Percentiles rank a stretch among this genome's conserved stretches.
These are phyloP conservation scores for Cydia strobilella DNA, from an alignment of 1,140 invertebrate species.

Conservation along the genomic window DNA sequence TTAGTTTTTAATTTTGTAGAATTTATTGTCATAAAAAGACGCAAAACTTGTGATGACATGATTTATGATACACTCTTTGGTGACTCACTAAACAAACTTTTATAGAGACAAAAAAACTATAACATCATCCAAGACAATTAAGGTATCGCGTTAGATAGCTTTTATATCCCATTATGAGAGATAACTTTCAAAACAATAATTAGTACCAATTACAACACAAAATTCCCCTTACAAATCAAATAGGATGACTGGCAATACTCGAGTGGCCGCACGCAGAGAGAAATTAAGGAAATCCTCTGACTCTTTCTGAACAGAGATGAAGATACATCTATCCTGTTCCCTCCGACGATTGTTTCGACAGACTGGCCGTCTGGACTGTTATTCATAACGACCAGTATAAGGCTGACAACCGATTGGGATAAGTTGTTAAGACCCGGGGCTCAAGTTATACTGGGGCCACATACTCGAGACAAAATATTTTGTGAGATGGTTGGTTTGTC, in stretches of 20 bases:
- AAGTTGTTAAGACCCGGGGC: background rate
- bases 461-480: background rate
- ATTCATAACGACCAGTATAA: background rate
- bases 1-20: background rate
- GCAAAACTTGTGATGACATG: background rate
- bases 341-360: constrained; percentile 17
- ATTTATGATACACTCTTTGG: background rate
- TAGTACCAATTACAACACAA: constrained; percentile 70
- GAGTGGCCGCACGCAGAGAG: constrained; percentile 63
- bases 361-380: constrained; percentile 13
- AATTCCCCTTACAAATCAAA: constrained; percentile 71
- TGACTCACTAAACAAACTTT: constrained; percentile 28
- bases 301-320: constrained; percentile 37
- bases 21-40: background rate
- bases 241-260: constrained; percentile 65
- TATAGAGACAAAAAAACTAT: constrained; percentile 20
- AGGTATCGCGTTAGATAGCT: constrained; percentile 35
- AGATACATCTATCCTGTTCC: constrained; percentile 37
- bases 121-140: constrained; percentile 39
- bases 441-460: background rate
- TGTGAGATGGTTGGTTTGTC: background rate
- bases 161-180: constrained; percentile 50
- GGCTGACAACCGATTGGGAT: background rate
- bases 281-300: constrained; percentile 53
- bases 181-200: constrained; percentile 69